Base-by-base conservation (phyloP, 2,888 invertebrate species). In the Gryllus longicercus region DNA sequence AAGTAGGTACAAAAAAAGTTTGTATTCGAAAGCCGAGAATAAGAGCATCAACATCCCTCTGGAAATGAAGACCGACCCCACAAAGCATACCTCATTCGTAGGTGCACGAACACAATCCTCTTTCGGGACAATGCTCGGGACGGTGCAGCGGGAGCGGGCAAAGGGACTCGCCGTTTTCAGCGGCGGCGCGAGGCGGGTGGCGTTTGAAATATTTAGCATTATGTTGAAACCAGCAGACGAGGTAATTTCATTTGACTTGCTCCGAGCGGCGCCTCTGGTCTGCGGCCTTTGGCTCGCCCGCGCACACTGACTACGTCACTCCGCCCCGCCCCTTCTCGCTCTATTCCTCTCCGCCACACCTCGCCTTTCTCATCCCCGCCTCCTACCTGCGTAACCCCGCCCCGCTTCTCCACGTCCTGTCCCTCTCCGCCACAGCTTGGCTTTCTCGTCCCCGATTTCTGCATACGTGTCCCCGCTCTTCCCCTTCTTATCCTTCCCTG, bases 121-220 rank as follows among this genome's bases (percentile, higher is more conserved):
- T 38, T 38, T 38, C 8, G 38, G 38, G 38, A 38, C 38, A 38
- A 38, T 38, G 38, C 38, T 8, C 38, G 38, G 25, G 25, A 63
- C 18, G 63, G 14, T 63, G 63, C 14, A 63, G 63, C 18, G 63
- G 63, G 63, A 63, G 16, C 16, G 63, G 8, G 63, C 63, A 18
- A 63, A n/a, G 63, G 63, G 63, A 38, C 38, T 38, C 38, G 38
- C 38, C 38, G 8, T 38, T 38, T 38, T 38, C 38, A 38, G 38
- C 38, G 5, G 38, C 38, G 8, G 38, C 38, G 38, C 38, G 38
- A 38, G 38, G 38, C 8, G 63, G 63, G 63, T 8, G n/a, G n/a
- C 63, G 63, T 63, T 63, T 63, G 16, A 63, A 63, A 63, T 63
- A 63, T 63, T 63, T 63, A 63, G 63, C 63, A 63, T 63, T 63